Evolutionary conservation across 2,113 vertebrate species (phyloP).

Genomic region (Python bivittatus): DNA sequence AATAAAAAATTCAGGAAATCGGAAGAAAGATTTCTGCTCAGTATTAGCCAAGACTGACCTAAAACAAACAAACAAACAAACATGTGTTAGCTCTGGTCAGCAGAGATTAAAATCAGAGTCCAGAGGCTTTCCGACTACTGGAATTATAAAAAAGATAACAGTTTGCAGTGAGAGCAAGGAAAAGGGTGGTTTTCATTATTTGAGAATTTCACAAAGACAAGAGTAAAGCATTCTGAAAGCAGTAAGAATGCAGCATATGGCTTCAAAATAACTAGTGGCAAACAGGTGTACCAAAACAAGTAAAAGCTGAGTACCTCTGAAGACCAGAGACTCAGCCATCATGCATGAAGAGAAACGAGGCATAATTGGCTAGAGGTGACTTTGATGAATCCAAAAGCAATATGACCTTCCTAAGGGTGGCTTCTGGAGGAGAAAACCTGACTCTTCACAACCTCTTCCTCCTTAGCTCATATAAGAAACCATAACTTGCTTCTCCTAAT

Average conservation of each 20-base stretch:
- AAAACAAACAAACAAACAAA: not conserved
- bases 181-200: constrained; percentile 24
- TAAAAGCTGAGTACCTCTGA: constrained; percentile 31
- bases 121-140: constrained; percentile 31
- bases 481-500: not conserved
- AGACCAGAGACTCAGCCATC: constrained; percentile 7
- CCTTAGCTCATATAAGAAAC: not conserved
- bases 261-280: not conserved
- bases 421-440: constrained; percentile 5
- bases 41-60: not conserved
- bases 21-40: not conserved
- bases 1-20: not conserved
- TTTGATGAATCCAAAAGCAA: not conserved
- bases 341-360: not conserved
- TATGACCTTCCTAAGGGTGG: not conserved
- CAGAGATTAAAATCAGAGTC: constrained; percentile 45
- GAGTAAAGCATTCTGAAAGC: constrained; percentile 42
- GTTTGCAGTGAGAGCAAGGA: not conserved
- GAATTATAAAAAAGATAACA: constrained; percentile 46
- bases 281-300: rapidly evolving
- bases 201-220: constrained; percentile 39
- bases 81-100: not conserved
- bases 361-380: constrained; percentile 19
- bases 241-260: constrained; percentile 30
- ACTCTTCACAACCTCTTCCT: not conserved